Evolutionary conservation across 2,113 vertebrate species (phyloP), one percentile per base, ranked within the genome.

Genomic region (Kobus ellipsiprymnus): DNA sequence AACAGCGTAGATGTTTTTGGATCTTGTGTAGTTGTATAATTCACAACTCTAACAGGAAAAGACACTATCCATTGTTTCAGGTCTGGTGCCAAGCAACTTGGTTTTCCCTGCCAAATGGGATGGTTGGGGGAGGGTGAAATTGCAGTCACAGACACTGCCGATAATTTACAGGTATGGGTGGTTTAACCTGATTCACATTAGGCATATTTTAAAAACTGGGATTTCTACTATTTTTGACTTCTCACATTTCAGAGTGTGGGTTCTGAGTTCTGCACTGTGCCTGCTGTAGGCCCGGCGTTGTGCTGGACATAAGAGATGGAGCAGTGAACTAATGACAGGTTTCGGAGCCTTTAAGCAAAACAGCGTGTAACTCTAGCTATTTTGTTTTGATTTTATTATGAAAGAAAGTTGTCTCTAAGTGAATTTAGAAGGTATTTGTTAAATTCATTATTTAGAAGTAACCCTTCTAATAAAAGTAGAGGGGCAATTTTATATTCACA

Each of bases 351-450:
- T 83, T 62, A 82, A 89, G 86, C 74, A 78, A 71, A 87, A 55
- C 3, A 46, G 40, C 25, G 8, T 48, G 7, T 84, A 50, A 62
- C 48, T 82, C 17, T 64, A 2, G 30, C 44, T 92, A 8, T 78
- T 90, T 93, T 89, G 55, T 16, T 93, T 96, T 96, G 57, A 64
- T 84, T 92, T 92, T 46, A 50, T 88, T 62, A 54, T 60, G 44
- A 54, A 85, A 52, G 30, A 81, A 96, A 71, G 30, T 59, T 91
- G 16, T 27, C 17, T 52, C 0, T 46, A 62, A 62, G 33, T 84
- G 50, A 80, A 86, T 96, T 88, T 59, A 93, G 60, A 91, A 64
- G 82, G 30, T 29, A 60, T 89, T 95, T 87, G 25, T 80, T 78
- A 83, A 83, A 77, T 59, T 96, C 30, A 67, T 44, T 81, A 21